Percentiles rank a stretch among this genome's conserved stretches.
These are phyloP conservation scores for Pagrus major DNA, from an alignment of 2,113 vertebrate species.

Conservation along the genomic window DNA sequence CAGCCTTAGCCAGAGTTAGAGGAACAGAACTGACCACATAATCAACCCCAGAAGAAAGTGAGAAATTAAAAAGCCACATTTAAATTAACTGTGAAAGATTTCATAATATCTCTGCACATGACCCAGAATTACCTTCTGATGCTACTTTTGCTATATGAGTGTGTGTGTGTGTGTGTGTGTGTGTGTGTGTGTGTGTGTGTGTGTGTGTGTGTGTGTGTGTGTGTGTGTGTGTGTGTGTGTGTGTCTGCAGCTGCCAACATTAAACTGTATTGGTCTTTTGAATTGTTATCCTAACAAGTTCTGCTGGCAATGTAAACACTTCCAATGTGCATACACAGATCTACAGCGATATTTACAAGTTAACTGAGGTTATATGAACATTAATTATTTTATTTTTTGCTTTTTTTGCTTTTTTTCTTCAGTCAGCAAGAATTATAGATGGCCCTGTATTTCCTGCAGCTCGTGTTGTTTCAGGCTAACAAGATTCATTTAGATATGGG, in stretches of 20 bases:
- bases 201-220: background rate
- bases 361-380: background rate
- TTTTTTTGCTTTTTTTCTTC: background rate
- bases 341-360: background rate
- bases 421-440: background rate
- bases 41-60: background rate
- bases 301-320: background rate
- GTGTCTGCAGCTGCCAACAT: background rate
- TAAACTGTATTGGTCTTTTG: background rate
- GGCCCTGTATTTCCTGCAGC: background rate
- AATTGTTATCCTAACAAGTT: background rate
- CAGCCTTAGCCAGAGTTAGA: background rate
- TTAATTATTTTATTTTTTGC: too few species aligned
- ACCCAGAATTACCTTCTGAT: background rate
- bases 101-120: background rate
- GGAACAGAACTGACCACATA: background rate
- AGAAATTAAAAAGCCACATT: conserved; percentile 15
- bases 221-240: background rate
- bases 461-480: too few species aligned
- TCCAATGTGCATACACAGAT: background rate
- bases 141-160: background rate
- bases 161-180: background rate
- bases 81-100: conserved; percentile 5
- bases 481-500: too few species aligned
- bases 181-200: background rate